Conservation (phyloP, 2,113 vertebrate species). For the Ctenomys sociabilis region DNA sequence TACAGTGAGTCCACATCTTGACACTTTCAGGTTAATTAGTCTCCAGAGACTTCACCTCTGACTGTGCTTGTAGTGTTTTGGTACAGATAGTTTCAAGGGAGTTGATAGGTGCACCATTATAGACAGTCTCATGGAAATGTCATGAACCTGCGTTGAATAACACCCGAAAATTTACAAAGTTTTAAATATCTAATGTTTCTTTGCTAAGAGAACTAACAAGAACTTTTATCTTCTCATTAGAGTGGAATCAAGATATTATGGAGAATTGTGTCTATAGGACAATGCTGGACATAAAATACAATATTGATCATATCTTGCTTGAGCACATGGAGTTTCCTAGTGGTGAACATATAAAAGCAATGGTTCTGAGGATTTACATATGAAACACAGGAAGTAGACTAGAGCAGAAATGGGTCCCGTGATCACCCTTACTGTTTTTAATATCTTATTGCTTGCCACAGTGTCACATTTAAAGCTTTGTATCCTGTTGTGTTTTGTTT, state of each 20-base stretch:
- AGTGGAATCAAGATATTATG: not conserved
- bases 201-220: constrained; percentile 32
- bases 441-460: not conserved
- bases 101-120: constrained; percentile 56
- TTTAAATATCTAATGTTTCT: constrained; percentile 56
- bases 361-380: not conserved
- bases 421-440: not conserved
- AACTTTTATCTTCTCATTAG: constrained; percentile 27
- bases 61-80: constrained; percentile 58
- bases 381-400: not conserved
- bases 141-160: constrained; percentile 55
- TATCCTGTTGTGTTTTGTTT: not conserved
- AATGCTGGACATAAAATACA: not conserved
- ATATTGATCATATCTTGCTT: not conserved
- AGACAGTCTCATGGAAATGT: constrained; percentile 70
- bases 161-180: constrained; percentile 47
- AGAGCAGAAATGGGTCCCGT: not conserved
- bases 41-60: constrained; percentile 68
- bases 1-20: constrained; percentile 58
- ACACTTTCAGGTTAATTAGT: constrained; percentile 73
- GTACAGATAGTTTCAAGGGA: constrained; percentile 52
- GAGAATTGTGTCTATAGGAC: not conserved
- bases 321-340: not conserved
- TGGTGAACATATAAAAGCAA: not conserved
- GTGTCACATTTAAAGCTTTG: not conserved